Base-by-base conservation (phyloP, 1,140 invertebrate genomes). In the Aphaenogaster rudis region DNA sequence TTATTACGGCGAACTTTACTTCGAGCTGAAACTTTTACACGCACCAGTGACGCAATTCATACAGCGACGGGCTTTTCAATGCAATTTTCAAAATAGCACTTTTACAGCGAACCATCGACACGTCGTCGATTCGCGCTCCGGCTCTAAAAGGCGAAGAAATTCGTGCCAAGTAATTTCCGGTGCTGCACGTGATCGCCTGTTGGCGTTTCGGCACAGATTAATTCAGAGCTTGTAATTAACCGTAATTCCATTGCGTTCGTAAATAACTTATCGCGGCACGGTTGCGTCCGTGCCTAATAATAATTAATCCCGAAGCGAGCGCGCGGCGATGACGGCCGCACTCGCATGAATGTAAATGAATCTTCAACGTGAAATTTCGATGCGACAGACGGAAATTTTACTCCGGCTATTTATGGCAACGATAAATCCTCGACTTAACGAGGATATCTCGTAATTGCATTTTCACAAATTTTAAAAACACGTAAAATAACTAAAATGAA, bases 231-330 rank as follows among this genome's bases (percentile, higher is more conserved):
- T 61, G 54, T 76, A 84, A 84, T 84, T 84, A 84, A 84, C 80
- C 80, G 54, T 84, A 84, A 84, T 84, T 84, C 80, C 69, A 84
- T 84, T 84, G 80, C 80, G 54, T 84, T 84, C 54, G 59, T 84
- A 76, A 84, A 84, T 84, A 84, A 84, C 69, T 84, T 84, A 84
- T 84, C 69, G 45, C 33, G 80, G 42, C 80, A 63, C 28, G 17
- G 80, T 84, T 74, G 69, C 69, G 69, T 82, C 67, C 57, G 42
- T 74, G 67, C 72, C 80, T 84, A 84, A 84, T 84, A 84, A 84
- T 84, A 84, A 84, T 84, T 84, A 76, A 84, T 84, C 69, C 69
- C 69, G 54, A 84, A 74, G 69, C 69, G 28, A 76, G 54, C 69
- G 48, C 48, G 36, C 64, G 42, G 80, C 69, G 54, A 76, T 84